These are phyloP conservation scores for Drosophila ficusphila DNA, from an alignment of 1,140 invertebrate genomes.

Conservation along the genomic window DNA sequence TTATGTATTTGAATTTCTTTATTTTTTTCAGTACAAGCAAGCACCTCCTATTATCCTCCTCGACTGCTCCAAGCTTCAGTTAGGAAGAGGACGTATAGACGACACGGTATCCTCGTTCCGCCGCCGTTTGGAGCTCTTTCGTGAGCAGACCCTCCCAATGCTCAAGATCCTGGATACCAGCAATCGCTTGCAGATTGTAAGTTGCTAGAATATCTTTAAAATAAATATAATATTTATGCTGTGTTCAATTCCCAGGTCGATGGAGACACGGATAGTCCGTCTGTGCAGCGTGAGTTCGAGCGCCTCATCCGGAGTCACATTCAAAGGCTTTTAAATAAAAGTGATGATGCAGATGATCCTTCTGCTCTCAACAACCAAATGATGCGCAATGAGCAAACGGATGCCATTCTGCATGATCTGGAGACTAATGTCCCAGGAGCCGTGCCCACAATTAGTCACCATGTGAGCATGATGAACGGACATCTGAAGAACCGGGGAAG, in stretches of 20 bases:
- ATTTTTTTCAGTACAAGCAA: conserved; percentile 87
- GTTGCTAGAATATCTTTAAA: conserved; percentile 26
- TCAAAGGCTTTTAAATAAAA: conserved; percentile 84
- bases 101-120: conserved; percentile 94
- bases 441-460: conserved; percentile 83
- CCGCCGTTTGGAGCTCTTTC: conserved; percentile 92
- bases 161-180: conserved; percentile 92
- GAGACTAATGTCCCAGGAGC: conserved; percentile 82
- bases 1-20: not conserved
- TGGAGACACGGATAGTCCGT: conserved; percentile 90
- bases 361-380: conserved; percentile 40
- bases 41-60: conserved; percentile 90
- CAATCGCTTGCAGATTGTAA: conserved; percentile 91
- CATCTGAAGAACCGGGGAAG: conserved; percentile 73
- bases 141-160: conserved; percentile 94
- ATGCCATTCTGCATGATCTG: conserved; percentile 77
- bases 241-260: conserved; percentile 87
- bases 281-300: conserved; percentile 91
- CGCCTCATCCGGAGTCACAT: conserved; percentile 86
- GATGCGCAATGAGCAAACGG: conserved; percentile 73
- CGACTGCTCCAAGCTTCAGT: conserved; percentile 93
- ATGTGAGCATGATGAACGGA: conserved; percentile 83
- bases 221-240: not conserved
- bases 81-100: conserved; percentile 91
- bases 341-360: conserved; percentile 26